These are phyloP conservation scores for Eubasilissa regina DNA, from an alignment of 1,140 invertebrate species.

Conservation along the genomic window DNA sequence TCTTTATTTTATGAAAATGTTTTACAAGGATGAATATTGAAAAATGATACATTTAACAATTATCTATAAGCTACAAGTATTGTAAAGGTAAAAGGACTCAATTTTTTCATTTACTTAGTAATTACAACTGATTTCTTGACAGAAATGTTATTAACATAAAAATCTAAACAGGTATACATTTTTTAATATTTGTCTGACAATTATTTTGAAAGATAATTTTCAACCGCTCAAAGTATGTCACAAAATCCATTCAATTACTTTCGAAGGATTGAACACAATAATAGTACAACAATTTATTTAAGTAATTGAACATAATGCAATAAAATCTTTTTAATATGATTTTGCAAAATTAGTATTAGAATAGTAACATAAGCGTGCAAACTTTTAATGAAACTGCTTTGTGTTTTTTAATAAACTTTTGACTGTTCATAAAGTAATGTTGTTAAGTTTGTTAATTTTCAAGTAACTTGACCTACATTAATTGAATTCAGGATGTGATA, in stretches of 20 bases:
- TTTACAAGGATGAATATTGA: too few relatives aligned
- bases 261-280: neutral
- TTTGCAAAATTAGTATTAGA: conserved; percentile 31
- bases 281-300: neutral
- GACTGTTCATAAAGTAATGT: conserved; percentile 4
- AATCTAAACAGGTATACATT: too few relatives aligned
- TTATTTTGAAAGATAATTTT: neutral
- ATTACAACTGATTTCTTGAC: too few relatives aligned
- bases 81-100: too few relatives aligned
- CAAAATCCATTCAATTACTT: neutral
- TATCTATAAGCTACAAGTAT: too few relatives aligned
- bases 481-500: conserved; percentile 21
- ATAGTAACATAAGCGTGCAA: conserved; percentile 9
- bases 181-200: too few relatives aligned
- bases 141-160: too few relatives aligned
- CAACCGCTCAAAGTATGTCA: conserved; percentile 30
- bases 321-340: conserved; percentile 29
- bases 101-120: too few relatives aligned
- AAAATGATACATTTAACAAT: too few relatives aligned
- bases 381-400: conserved; percentile 1
- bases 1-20: too few relatives aligned
- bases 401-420: neutral
- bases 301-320: conserved; percentile 28
- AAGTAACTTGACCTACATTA: neutral
- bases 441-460: conserved; percentile 15